Evolutionary conservation across 2,113 vertebrate genomes (phyloP), one percentile per base, ranked within the genome.

Genomic region (Apaloderma vittatum): DNA sequence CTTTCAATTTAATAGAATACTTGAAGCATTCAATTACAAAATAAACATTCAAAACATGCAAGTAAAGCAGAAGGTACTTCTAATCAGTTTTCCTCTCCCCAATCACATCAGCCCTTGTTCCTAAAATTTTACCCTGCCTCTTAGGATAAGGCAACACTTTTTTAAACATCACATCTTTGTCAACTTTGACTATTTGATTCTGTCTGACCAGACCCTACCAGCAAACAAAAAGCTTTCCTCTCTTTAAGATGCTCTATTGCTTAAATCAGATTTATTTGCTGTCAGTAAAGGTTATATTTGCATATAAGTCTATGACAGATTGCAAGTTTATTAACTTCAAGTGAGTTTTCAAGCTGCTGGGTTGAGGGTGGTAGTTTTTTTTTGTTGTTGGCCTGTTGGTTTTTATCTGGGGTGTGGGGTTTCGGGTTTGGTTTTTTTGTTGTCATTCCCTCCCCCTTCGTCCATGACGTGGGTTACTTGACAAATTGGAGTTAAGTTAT

Each of bases 401-500:
- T 89, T 96, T 94, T 43, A 61, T 37, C 40, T 65, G 32, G 74
- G 43, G 48, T 37, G 45, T 65, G 32, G 74, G 43, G 48, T 85
- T 92, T 85, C 45, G 84, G 24, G 15, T 52, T 52, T 11, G 6
- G 12, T 52, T 36, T 58, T 86, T 65, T 86, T 57, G 37, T 78
- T 36, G 2, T 49, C 32, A 2, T 79, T 87, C 84, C 65, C 81
- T 80, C 71, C 72, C 90, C 88, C 82, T 74, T 86, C 62, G 72
- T 49, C 94, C 70, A 94, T 97, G 97, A 92, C 94, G 84, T 78
- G 94, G 80, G 87, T 97, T 98, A 97, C 90, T 96, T 98, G 93
- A 94, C 96, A 97, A 97, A 97, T 87, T 95, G 79, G 89, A 98
- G 95, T 86, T 88, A 97, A 97, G 93, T 97, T 98, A 98, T 97